Evolutionary conservation across 2,888 invertebrate genomes (phyloP), one percentile per base, ranked within the genome.

Genomic region (Leucoma salicis): DNA sequence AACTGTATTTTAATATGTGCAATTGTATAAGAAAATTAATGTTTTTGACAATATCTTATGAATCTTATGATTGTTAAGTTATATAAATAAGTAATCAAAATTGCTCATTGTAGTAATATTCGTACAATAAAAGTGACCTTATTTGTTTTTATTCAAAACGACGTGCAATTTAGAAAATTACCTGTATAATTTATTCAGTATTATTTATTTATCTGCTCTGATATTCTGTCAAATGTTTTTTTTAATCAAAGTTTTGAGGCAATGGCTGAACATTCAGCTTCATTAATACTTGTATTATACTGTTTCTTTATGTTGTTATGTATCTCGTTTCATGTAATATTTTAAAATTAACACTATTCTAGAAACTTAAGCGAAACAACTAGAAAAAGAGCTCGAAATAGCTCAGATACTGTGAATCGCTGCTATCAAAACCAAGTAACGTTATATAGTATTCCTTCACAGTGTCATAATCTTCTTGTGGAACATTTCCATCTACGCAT

Each of bases 401-500:
- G n/a, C n/a, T n/a, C n/a, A n/a, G n/a, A n/a, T n/a, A n/a, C n/a
- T n/a, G n/a, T n/a, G n/a, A n/a, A n/a, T n/a, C n/a, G n/a, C n/a
- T n/a, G n/a, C n/a, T n/a, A 57, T 45, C 42, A 35, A 32, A 42
- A 38, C 31, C 10, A 38, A 46, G 38, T 53, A 46, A 42, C 31
- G 42, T 46, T n/a, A 31, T 40, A 4, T 35, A 44, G 13, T 27
- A 53, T 16, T 27, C 35, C 29, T 51, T 56, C n/a, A n/a, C n/a
- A n/a, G n/a, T n/a, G 38, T 28, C 57, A 53, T 45, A 50, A n/a
- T 40, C 39, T 42, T 42, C 33, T 43, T 44, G 32, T 44, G 14
- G 12, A 35, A 61, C 62, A 74, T 66, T 78, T 75, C 72, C 73
- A 70, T 70, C 64, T 48, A 69, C 44, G 57, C 60, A 69, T 69